A percentile compares a stretch with the other conserved stretches of the same genome.
phyloP scores from a whole-genome alignment of 2,113 vertebrate genomes.

The Argyrosomus japonicus region DNA sequence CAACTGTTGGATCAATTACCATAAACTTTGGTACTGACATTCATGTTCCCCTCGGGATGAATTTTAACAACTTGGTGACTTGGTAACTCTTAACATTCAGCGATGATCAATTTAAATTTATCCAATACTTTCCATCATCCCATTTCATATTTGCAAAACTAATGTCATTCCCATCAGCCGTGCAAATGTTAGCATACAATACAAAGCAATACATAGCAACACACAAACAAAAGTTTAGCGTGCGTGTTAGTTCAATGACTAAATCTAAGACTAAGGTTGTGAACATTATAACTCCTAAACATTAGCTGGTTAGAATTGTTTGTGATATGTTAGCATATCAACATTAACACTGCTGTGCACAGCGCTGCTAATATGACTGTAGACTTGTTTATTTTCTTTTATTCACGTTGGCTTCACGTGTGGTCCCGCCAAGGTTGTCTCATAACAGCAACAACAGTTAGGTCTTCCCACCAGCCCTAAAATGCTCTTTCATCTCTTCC shows the following conservation, averaged over 20 bases:
- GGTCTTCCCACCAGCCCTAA: neutral
- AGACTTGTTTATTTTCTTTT: neutral
- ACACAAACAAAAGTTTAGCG: too few relatives aligned
- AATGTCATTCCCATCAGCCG: neutral
- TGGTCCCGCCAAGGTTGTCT: neutral
- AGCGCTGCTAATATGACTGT: neutral
- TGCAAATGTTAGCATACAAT: conserved; percentile 1
- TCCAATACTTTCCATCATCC: neutral
- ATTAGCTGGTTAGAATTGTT: neutral
- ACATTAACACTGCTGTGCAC: neutral
- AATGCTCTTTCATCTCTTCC: neutral
- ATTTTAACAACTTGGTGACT: neutral
- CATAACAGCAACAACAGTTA: neutral
- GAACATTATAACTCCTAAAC: neutral
- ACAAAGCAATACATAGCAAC: too few relatives aligned
- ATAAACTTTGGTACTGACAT: too few relatives aligned
- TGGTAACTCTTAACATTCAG: neutral
- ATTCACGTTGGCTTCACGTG: neutral
- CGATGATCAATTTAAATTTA: too few relatives aligned
- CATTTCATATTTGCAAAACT: neutral
- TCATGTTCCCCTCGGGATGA: neutral
- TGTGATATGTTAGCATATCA: neutral
- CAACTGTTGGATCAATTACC: too few relatives aligned
- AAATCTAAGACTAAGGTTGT: neutral
- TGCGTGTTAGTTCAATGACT: too few relatives aligned